phyloP scores from a whole-genome alignment of 1,140 invertebrate genomes.

The Calliphora vicina region DNA sequence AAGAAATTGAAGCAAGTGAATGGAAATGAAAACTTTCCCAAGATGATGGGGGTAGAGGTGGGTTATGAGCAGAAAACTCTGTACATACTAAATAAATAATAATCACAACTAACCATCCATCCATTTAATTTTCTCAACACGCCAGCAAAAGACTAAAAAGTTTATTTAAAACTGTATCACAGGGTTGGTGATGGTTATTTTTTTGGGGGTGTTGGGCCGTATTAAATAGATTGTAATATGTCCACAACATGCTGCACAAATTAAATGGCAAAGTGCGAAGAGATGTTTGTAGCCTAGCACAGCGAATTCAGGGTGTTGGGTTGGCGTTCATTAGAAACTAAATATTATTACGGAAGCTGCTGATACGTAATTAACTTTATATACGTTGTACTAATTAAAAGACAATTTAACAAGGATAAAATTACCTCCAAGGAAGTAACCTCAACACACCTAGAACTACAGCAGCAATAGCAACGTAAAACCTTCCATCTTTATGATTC shows the following conservation, averaged over 20 bases:
- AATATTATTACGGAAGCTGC: slow-evolving; percentile 30
- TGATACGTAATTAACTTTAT: slow-evolving; percentile 36
- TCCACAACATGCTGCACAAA: background rate
- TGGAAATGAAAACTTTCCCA: background rate
- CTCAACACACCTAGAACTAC: background rate
- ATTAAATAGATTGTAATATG: background rate
- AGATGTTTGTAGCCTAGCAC: background rate
- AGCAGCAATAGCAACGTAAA: background rate
- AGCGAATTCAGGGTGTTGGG: background rate
- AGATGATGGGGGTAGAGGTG: background rate
- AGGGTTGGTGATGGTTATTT: background rate
- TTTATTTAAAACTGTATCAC: background rate
- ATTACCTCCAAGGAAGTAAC: slow-evolving; percentile 25
- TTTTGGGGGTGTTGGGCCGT: background rate
- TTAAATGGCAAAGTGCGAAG: background rate
- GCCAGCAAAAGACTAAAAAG: too few species aligned
- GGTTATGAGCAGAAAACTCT: too few species aligned
- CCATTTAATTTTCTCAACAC: too few species aligned
- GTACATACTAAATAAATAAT: too few species aligned
- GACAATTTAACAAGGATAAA: slow-evolving; percentile 19
- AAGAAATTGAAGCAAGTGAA: background rate
- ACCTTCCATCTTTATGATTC: background rate
- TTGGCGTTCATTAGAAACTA: slow-evolving; percentile 18
- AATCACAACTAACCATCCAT: too few species aligned
- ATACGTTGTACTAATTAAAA: slow-evolving; percentile 33